phyloP scores from a whole-genome alignment of 2,797 vertebrate genomes.

The Austrolebias charrua region DNA sequence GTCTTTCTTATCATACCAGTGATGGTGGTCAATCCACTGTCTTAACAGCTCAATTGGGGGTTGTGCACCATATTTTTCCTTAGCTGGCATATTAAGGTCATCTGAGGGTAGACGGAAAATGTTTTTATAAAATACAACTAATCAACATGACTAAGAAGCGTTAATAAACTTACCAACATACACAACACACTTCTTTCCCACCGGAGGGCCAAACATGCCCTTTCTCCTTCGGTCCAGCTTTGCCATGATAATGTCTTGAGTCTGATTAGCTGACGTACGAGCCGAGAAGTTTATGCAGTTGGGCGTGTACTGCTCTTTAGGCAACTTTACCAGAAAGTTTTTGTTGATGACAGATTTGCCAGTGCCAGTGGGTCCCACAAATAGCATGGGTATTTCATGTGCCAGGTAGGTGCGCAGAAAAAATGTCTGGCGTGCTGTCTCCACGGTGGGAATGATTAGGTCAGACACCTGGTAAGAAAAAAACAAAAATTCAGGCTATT shows the following conservation, averaged over 20 bases:
- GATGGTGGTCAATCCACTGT: constrained; percentile 90
- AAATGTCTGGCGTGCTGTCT: constrained; percentile 89
- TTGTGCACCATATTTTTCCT: constrained; percentile 92
- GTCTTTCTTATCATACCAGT: constrained; percentile 95
- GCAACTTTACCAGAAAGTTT: constrained; percentile 86
- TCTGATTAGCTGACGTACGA: constrained; percentile 90
- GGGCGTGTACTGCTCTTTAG: constrained; percentile 84
- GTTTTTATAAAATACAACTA: neutral
- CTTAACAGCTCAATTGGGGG: constrained; percentile 92
- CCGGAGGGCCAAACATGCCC: constrained; percentile 88
- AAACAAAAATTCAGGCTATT: neutral
- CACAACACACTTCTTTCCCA: constrained; percentile 86
- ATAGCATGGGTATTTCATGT: constrained; percentile 84
- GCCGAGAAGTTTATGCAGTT: constrained; percentile 94
- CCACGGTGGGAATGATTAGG: constrained; percentile 90
- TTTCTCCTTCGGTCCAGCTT: constrained; percentile 90
- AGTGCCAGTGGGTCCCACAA: constrained; percentile 93
- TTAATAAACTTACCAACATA: constrained; percentile 86
- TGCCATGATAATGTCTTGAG: constrained; percentile 92
- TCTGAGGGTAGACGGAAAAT: constrained; percentile 69
- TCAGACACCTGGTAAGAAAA: constrained; percentile 83
- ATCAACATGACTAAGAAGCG: neutral
- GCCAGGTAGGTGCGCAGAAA: constrained; percentile 87
- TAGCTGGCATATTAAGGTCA: constrained; percentile 96
- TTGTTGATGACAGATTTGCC: constrained; percentile 92